Evolutionary conservation across 2,113 vertebrate genomes (phyloP), one percentile per base, ranked within the genome.

Genomic region (Pleuronectes platessa): DNA sequence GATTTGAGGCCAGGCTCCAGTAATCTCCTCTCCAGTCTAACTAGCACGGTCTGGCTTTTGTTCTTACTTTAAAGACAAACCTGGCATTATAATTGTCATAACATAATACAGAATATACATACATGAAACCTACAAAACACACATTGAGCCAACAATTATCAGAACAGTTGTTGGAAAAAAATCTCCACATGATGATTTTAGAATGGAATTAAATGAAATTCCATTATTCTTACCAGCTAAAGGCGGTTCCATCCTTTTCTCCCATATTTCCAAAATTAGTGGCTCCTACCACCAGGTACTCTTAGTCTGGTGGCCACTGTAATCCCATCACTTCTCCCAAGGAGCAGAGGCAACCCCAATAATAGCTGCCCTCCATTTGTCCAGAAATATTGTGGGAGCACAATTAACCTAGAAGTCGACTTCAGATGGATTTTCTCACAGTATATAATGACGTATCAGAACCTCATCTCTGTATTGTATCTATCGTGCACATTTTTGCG

Each of bases 281-380:
- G 58, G 21, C 42, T 59, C 27, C 45, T 63, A 56, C 35, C 64
- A 62, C 63, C 24, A 71, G 37, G 35, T n/a, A 47, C 27, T 55
- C 42, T 73, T 6, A 14, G 54, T 65, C 27, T 71, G 27, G 42
- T 42, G 53, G 23, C 59, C 49, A 49, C 31, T 3, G 72, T 26
- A 64, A 81, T 80, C 71, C 51, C 76, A 65, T 82, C 60, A 68
- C 9, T 13, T 61, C 55, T 85, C 65, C 64, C 56, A 69, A 68
- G 74, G 70, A 86, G 66, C 67, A 56, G 61, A 79, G 45, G 27
- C 13, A 13, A 42, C 35, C 3, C 71, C 85, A 71, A 78, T 74
- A 84, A 82, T 76, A 88, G 54, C 79, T 68, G 77, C 24, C 69
- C 63, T 73, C 63, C 40, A 74, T 84, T 77, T 77, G 47, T 56